Conservation (phyloP, 2,797 vertebrate genomes). For the Cirrhinus mrigala region DNA sequence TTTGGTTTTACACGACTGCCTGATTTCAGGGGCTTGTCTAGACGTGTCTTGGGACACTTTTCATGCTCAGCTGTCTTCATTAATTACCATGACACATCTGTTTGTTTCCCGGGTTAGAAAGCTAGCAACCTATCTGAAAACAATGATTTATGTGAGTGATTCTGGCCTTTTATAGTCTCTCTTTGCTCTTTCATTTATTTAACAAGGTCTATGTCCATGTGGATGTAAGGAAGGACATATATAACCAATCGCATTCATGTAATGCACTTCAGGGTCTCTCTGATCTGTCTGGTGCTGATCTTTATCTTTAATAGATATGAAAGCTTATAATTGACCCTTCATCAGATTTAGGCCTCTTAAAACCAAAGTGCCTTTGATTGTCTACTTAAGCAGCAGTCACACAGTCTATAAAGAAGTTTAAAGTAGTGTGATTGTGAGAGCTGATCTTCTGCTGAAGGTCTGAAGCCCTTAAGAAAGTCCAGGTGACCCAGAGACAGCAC, state of each 20-base stretch:
- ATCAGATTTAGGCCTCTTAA: slow-evolving; percentile 13
- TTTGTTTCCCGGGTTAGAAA: slow-evolving; percentile 14
- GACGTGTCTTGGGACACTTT: slow-evolving; percentile 43
- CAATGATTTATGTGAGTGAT: slow-evolving; percentile 18
- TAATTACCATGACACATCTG: slow-evolving; percentile 46
- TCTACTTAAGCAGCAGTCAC: background rate
- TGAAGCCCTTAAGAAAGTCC: background rate
- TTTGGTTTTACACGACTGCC: slow-evolving; percentile 12
- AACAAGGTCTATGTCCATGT: background rate
- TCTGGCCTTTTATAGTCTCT: slow-evolving; percentile 2
- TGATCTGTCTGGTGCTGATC: background rate
- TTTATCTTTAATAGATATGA: slow-evolving; percentile 8
- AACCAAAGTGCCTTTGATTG: slow-evolving; percentile 8
- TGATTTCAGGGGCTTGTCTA: slow-evolving; percentile 35
- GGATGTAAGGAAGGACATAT: background rate
- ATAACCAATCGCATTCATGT: background rate
- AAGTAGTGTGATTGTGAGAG: slow-evolving; percentile 20
- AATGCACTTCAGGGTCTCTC: background rate
- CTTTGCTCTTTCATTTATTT: background rate
- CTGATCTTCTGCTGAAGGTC: slow-evolving; percentile 6
- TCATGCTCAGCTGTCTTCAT: slow-evolving; percentile 42
- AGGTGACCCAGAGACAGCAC: background rate
- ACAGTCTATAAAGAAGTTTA: slow-evolving; percentile 13
- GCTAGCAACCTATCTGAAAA: slow-evolving; percentile 1
- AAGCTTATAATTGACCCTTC: background rate